Evolutionary conservation across 2,113 vertebrate species (phyloP), one percentile per base, ranked within the genome.

Genomic region (Notothenia rossii): DNA sequence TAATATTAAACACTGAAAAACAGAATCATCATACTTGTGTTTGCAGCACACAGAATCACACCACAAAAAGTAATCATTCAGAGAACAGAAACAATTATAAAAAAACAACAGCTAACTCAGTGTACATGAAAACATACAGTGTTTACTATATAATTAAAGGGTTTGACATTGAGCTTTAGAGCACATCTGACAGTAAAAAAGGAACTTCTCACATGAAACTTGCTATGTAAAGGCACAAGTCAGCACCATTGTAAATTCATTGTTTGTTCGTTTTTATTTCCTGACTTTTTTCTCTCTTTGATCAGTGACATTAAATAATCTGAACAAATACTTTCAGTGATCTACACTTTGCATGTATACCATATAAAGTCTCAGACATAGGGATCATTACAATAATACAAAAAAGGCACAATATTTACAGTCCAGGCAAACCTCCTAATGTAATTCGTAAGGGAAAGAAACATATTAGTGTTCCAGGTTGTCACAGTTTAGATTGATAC

Each of bases 351-450:
- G 43, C 33, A 46, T 45, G 45, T 58, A 75, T 25, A 70, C 51
- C 50, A 55, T 72, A 79, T 60, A 73, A 72, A 76, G 79, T 66
- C 40, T 84, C 66, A 79, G 63, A 72, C 48, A 55, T 59, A 14
- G 49, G 79, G 36, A 77, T 53, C 70, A 74, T 83, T 22, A 81
- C 33, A 89, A 69, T 68, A 75, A 45, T 69, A 56, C 9, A 88
- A 90, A 89, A 88, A 85, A 85, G 88, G 75, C 51, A 84, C 58
- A 53, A 33, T 86, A 86, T 88, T 75, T 89, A 88, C 88, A 85
- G 59, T 80, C 33, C 55, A 62, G 45, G 10, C 61, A 81, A 79
- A 64, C 54, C 18, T 67, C 76, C 3, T 7, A 17, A 63, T 18
- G 61, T 49, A 20, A 45, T 66, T 71, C 43, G 25, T 77, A 51